Percentiles rank a stretch among this genome's conserved stretches.
Evolutionary conservation across 2,888 invertebrate genomes (phyloP).

Genomic region (Hymenopus coronatus): DNA sequence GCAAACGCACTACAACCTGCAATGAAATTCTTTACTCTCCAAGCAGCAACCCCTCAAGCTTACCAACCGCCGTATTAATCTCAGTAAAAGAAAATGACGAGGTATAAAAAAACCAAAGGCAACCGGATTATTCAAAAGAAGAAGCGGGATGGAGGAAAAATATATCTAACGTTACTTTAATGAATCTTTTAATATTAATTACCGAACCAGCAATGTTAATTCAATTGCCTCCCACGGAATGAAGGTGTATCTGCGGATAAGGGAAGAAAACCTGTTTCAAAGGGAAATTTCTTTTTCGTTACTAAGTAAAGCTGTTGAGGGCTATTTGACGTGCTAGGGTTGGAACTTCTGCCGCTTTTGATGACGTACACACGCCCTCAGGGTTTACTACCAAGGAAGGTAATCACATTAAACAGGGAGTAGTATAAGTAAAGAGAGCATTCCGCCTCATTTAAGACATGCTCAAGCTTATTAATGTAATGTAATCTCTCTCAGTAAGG

Average conservation of each 20-base stretch:
- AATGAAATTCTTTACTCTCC: too few species aligned
- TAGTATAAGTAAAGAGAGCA: neutral
- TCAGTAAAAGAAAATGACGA: neutral
- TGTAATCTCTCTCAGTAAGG: neutral
- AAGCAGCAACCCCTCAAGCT: too few species aligned
- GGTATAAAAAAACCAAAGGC: neutral
- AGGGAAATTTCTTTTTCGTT: slow-evolving; percentile 1
- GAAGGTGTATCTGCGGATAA: neutral
- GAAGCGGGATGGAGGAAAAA: neutral
- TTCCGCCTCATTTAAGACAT: neutral
- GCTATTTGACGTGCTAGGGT: neutral
- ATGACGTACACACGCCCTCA: neutral
- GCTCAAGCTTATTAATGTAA: neutral
- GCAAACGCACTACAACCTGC: too few species aligned
- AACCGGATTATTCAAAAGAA: slow-evolving; percentile 22
- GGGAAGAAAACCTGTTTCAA: slow-evolving; percentile 1
- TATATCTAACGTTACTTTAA: slow-evolving; percentile 19
- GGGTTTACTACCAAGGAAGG: neutral
- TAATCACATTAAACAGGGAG: neutral
- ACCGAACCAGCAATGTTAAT: slow-evolving; percentile 23
- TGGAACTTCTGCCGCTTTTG: neutral
- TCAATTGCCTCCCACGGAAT: slow-evolving; percentile 23
- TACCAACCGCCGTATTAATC: too few species aligned
- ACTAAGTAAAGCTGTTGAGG: neutral
- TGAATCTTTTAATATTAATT: slow-evolving; percentile 31